Percentiles rank a stretch among this genome's conserved stretches.
Evolutionary conservation across 2,113 vertebrate genomes (phyloP).

Genomic region (Xenotilapia caudafasciata): DNA sequence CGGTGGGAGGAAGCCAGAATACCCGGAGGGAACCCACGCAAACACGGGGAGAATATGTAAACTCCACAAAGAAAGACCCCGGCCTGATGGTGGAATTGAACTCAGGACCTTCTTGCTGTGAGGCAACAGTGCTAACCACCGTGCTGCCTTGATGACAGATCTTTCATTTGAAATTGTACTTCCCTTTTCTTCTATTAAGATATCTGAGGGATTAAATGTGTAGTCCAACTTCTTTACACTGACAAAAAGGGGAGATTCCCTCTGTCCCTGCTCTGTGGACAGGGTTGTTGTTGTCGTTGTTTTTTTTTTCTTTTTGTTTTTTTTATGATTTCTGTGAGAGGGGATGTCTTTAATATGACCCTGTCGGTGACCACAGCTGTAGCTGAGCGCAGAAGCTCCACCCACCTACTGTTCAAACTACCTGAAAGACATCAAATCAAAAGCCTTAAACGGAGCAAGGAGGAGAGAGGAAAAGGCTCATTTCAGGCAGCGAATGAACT

Average conservation of each 20-base stretch:
- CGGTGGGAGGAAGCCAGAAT: rapidly evolving
- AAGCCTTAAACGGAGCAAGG: background rate
- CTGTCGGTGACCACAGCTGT: background rate
- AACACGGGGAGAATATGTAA: too few species aligned
- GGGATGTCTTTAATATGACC: background rate
- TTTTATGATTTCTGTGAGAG: background rate
- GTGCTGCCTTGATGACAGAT: background rate
- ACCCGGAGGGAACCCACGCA: too few species aligned
- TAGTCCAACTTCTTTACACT: background rate
- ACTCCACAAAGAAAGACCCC: too few species aligned
- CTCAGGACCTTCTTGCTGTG: too few species aligned
- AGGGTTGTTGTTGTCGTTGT: background rate
- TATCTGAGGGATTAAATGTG: background rate
- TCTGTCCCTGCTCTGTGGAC: background rate
- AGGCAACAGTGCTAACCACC: too few species aligned
- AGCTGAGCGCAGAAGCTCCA: background rate
- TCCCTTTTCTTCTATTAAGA: background rate
- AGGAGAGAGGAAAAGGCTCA: background rate
- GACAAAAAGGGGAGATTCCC: background rate
- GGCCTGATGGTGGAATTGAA: too few species aligned
- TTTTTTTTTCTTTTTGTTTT: background rate
- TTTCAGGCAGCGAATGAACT: background rate
- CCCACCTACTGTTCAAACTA: background rate
- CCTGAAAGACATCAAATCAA: background rate
- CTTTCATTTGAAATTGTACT: background rate